Base-by-base conservation (phyloP, 2,113 vertebrate genomes). In the Papio anubis region DNA sequence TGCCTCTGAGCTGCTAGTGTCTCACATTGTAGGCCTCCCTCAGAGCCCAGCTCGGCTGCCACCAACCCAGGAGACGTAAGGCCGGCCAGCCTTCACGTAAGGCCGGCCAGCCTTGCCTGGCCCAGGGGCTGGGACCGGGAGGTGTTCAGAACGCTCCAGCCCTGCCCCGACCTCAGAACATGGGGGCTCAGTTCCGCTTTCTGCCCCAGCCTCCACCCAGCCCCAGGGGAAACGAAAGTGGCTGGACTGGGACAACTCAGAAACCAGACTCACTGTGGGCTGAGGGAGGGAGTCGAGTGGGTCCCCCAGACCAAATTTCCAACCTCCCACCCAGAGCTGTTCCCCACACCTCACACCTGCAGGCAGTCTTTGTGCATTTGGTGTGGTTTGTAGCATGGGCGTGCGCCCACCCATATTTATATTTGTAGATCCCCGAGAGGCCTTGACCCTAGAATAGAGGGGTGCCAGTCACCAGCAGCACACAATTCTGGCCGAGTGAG, bases 211-310 rank as follows among this genome's bases (percentile, higher is more conserved):
- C 97, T 86, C 97, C 97, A 93, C 95, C 98, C 97, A 94, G 85
- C 75, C 88, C 92, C 50, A 82, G 88, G 93, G 98, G 98, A 98
- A 98, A 98, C 52, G 98, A 98, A 98, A 98, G 97, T 96, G 85
- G 38, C 87, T 73, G 32, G 70, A 83, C 50, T 20, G 6, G 38
- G 90, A 88, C 89, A 91, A 40, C 80, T 72, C 91, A 5, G 90
- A 96, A 91, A 84, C 78, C 93, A 93, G 94, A 97, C 93, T 97
- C 97, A 97, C 57, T 86, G 78, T 61, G 90, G 50, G 79, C 82
- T 78, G 84, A 64, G 52, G 85, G 94, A 52, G 55, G 61, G 35
- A 61, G 21, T 48, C n/a, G 48, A 64, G 70, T 76, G 93, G 55
- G 61, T 82, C 52, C 75, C 88, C n/a, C n/a, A 48, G 32, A 50